phyloP scores from a whole-genome alignment of 2,888 invertebrate genomes.

The Cheilosia pagana region DNA sequence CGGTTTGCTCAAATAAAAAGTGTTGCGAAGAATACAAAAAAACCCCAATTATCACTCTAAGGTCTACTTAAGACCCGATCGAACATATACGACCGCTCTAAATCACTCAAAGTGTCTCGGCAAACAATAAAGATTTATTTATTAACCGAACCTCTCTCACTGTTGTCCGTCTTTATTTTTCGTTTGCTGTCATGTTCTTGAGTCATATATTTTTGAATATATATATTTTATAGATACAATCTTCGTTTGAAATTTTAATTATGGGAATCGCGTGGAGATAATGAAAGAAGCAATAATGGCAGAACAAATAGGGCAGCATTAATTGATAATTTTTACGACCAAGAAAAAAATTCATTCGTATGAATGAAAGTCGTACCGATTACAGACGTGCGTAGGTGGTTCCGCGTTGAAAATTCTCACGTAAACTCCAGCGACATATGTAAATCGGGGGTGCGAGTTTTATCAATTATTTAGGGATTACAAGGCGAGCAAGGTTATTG shows the following conservation, averaged over 20 bases:
- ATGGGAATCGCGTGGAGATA: constrained; percentile 17
- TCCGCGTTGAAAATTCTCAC: not conserved
- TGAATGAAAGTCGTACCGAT: constrained; percentile 9
- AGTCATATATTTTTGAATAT: not conserved
- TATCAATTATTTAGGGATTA: constrained; percentile 44
- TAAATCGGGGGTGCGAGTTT: constrained; percentile 1
- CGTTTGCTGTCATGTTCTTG: not conserved
- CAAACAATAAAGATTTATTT: constrained; percentile 8
- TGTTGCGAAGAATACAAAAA: not conserved
- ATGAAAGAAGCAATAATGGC: constrained; percentile 6
- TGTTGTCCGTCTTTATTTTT: not conserved
- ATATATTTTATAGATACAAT: constrained; percentile 14
- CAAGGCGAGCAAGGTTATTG: not conserved
- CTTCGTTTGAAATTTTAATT: constrained; percentile 28
- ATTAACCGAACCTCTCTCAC: not conserved
- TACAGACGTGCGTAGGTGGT: constrained; percentile 1
- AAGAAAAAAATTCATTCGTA: not conserved
- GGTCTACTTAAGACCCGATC: constrained; percentile 18
- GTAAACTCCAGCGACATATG: constrained; percentile 7
- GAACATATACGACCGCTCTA: constrained; percentile 2
- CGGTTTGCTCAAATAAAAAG: not conserved
- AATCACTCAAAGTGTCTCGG: constrained; percentile 6
- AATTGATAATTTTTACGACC: constrained; percentile 22
- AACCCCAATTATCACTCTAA: constrained; percentile 13
- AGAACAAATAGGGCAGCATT: constrained; percentile 9